These are phyloP conservation scores for Drosophila fuyamai DNA, from an alignment of 1,140 invertebrate species.

Conservation along the genomic window DNA sequence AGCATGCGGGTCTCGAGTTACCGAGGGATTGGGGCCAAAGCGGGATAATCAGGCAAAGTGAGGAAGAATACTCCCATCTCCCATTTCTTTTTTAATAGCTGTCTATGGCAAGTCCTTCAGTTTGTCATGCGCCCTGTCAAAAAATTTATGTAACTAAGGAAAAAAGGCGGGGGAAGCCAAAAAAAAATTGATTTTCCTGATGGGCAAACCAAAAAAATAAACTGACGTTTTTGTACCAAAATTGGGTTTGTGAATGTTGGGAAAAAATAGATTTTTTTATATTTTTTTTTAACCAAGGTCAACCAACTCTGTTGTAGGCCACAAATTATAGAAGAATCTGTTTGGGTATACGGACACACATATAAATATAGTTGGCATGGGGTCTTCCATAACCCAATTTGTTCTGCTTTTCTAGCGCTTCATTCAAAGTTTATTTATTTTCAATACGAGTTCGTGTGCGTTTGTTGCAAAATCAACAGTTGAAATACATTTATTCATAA, in stretches of 20 bases:
- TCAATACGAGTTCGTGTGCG: conserved; percentile 7
- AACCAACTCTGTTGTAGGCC: conserved; percentile 21
- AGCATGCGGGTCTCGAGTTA: conserved; percentile 11
- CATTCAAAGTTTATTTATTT: conserved; percentile 35
- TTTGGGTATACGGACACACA: not conserved
- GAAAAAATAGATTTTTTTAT: not conserved
- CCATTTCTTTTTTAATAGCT: conserved; percentile 27
- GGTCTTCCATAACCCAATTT: conserved; percentile 30
- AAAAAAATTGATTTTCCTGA: conserved; percentile 38
- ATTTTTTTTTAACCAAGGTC: conserved; percentile 20
- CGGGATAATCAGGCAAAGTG: conserved; percentile 43
- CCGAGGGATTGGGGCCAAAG: conserved; percentile 18
- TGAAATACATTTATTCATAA: conserved; percentile 16
- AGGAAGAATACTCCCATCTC: not conserved
- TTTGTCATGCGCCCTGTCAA: conserved; percentile 66
- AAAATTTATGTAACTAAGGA: conserved; percentile 56
- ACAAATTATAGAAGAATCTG: conserved; percentile 4
- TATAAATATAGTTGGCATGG: conserved; percentile 18
- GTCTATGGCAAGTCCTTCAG: conserved; percentile 33
- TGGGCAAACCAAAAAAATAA: conserved; percentile 6
- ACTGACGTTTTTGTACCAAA: conserved; percentile 6
- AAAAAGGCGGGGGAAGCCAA: not conserved
- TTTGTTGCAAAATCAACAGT: conserved; percentile 30
- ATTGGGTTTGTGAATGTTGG: not conserved
- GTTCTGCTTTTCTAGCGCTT: conserved; percentile 8